Evolutionary conservation across 2,888 invertebrate genomes (phyloP), one percentile per base, ranked within the genome.

Genomic region (Eurois occulta): DNA sequence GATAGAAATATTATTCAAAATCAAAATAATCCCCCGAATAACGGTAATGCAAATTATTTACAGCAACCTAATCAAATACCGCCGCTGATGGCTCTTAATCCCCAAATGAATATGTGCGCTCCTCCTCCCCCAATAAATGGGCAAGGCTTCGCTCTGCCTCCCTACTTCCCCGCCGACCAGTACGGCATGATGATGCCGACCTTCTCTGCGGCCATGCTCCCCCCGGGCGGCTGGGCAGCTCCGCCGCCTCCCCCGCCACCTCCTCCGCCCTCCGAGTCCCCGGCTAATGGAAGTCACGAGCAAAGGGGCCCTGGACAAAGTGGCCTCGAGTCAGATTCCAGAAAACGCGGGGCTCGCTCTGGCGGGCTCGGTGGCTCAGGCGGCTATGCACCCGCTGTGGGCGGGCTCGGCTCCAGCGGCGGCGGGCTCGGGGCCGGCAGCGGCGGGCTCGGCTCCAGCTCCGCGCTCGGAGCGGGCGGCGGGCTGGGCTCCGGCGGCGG

Each of bases 291-390:
- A 87, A 88, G 87, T 92, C 93, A 93, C 88, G 94, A 94, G 90
- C 94, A 79, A 83, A 84, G 93, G 91, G 94, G 95, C 92, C 94
- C 93, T 91, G 95, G 94, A 89, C 94, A 93, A 90, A 93, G 93
- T 91, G 93, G 94, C 92, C 93, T 92, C 91, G 95, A 95, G 94
- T 95, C 95, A 94, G 96, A 96, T 95, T 95, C 95, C 96, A 96
- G 96, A 93, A 95, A 94, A 90, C 95, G 94, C 87, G 95, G 93
- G 87, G 89, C 91, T 91, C 94, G 94, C 84, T 83, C 91, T 71
- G 90, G 91, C 85, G 90, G 91, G 81, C 88, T 89, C 84, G 87
- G 90, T 80, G 86, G 85, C 72, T 87, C 91, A 24, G 75, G 85
- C 85, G 84, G 82, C 83, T 89, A 87, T 86, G 92, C 86, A 89